Percentiles rank a stretch among this genome's conserved stretches.
These are phyloP conservation scores for Cyclargus thomasi DNA, from an alignment of 1,140 invertebrate genomes.

Conservation along the genomic window DNA sequence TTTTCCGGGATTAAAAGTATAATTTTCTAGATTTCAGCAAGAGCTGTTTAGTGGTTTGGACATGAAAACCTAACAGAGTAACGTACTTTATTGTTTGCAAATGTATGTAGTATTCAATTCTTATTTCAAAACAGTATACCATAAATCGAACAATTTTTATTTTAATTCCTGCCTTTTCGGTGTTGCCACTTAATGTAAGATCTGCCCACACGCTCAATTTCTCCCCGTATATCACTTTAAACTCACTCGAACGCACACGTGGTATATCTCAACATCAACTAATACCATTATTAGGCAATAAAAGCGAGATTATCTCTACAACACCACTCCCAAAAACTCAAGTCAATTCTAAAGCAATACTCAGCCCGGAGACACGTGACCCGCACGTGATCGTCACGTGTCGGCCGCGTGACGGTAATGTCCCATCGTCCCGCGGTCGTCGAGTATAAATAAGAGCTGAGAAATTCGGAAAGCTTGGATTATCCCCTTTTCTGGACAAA, in stretches of 20 bases:
- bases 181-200: too few species aligned
- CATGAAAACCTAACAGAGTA: too few species aligned
- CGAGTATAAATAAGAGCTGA: slow-evolving; percentile 36
- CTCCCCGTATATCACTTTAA: not conserved
- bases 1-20: too few species aligned
- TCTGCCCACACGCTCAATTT: too few species aligned
- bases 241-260: not conserved
- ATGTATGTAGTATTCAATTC: too few species aligned
- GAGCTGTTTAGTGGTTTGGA: too few species aligned
- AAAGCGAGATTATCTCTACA: slow-evolving; percentile 13
- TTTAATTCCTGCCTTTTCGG: too few species aligned
- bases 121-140: too few species aligned
- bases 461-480: slow-evolving; percentile 11
- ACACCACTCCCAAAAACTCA: slow-evolving; percentile 26
- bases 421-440: slow-evolving; percentile 39
- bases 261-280: not conserved
- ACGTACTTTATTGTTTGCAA: too few species aligned
- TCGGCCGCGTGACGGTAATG: slow-evolving; percentile 37
- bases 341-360: slow-evolving; percentile 57
- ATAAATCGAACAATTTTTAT: too few species aligned
- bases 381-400: slow-evolving; percentile 35
- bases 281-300: slow-evolving; percentile 5
- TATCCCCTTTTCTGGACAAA: not conserved
- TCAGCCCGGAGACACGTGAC: slow-evolving; percentile 31
- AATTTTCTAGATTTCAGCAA: too few species aligned